These are phyloP conservation scores for Apeltes quadracus DNA, from an alignment of 2,113 vertebrate genomes.

Conservation along the genomic window DNA sequence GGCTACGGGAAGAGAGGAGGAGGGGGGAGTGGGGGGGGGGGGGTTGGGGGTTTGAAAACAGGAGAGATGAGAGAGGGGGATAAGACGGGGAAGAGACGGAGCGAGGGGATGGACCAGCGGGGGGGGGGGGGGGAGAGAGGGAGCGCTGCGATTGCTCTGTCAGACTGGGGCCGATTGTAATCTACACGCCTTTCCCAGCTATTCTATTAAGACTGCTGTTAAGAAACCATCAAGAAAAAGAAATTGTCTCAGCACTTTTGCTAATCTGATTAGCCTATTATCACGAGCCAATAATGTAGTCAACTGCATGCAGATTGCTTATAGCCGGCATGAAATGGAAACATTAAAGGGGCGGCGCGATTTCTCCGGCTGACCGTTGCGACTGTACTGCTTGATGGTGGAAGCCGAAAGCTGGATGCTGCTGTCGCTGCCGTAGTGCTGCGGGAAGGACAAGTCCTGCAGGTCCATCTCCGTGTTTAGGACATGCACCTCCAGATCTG, in stretches of 20 bases:
- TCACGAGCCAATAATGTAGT: constrained; percentile 79
- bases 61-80: constrained; percentile 52
- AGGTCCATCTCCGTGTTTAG: constrained; percentile 91
- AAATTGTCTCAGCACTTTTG: constrained; percentile 82
- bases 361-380: constrained; percentile 85
- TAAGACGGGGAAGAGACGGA: constrained; percentile 66
- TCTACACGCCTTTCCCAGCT: constrained; percentile 81
- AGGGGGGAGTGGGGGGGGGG: constrained; percentile 35
- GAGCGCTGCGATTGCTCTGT: constrained; percentile 78
- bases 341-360: constrained; percentile 32
- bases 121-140: constrained; percentile 53
- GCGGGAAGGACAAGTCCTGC: constrained; percentile 90
- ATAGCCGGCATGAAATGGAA: constrained; percentile 56
- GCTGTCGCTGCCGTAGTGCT: constrained; percentile 87
- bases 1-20: constrained; percentile 41
- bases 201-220: constrained; percentile 83
- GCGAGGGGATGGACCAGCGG: constrained; percentile 47
- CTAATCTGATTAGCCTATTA: constrained; percentile 83
- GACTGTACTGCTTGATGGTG: constrained; percentile 95
- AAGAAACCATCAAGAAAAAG: constrained; percentile 83
- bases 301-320: constrained; percentile 76
- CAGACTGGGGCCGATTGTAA: constrained; percentile 79
- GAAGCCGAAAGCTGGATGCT: constrained; percentile 92
- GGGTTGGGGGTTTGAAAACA: constrained; percentile 35
- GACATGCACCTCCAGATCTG: constrained; percentile 91